Conservation (phyloP, 2,888 invertebrate species). For the Acanthosepion lycidas region DNA sequence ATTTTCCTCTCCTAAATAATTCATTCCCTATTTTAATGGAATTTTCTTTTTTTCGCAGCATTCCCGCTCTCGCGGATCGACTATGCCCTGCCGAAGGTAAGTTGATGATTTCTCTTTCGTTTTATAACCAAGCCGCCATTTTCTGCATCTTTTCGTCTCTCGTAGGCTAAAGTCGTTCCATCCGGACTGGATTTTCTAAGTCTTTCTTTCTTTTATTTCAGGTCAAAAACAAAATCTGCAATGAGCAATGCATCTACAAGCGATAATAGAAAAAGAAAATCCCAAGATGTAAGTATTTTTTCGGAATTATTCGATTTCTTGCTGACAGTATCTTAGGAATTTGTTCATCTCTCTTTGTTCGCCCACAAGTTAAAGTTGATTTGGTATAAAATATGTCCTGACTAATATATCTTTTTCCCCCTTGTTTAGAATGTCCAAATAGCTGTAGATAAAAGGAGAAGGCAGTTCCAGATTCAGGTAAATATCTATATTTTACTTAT, state of each 20-base stretch:
- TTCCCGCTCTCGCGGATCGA: constrained; percentile 50
- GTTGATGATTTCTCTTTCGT: constrained; percentile 49
- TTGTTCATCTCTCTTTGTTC: constrained; percentile 47
- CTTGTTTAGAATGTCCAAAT: constrained; percentile 63
- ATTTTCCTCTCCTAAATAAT: neutral
- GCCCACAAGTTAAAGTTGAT: constrained; percentile 51
- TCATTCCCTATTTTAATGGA: neutral
- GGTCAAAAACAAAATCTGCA: constrained; percentile 39
- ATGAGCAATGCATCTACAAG: constrained; percentile 53
- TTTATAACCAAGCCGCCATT: constrained; percentile 43
- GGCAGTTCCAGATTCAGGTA: constrained; percentile 69
- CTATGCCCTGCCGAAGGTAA: constrained; percentile 67
- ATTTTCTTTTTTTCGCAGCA: neutral
- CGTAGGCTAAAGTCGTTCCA: neutral
- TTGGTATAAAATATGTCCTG: constrained; percentile 51
- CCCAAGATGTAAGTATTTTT: constrained; percentile 61
- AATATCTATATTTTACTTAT: constrained; percentile 45
- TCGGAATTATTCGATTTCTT: neutral
- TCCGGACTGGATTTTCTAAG: neutral
- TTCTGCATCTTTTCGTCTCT: neutral
- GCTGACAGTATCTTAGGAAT: neutral
- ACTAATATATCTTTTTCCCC: neutral
- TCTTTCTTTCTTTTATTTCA: neutral
- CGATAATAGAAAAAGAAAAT: constrained; percentile 63
- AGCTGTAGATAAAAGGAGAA: constrained; percentile 60